Conservation (phyloP, 2,888 invertebrate species). For the Chrysina gloriosa region DNA sequence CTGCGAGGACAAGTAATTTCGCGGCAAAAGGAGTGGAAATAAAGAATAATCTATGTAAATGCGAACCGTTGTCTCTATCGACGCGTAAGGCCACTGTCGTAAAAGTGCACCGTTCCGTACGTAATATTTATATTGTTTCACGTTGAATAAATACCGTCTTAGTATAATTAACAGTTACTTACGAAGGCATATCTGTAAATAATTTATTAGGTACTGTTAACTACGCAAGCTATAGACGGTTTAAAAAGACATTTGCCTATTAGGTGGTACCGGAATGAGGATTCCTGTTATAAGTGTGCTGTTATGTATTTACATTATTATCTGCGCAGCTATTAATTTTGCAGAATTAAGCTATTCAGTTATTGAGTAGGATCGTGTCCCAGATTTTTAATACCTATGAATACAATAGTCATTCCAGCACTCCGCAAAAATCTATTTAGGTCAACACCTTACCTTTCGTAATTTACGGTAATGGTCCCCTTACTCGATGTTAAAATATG, state of each 20-base stretch:
- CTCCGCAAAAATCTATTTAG: too few species aligned
- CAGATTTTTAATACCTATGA: too few species aligned
- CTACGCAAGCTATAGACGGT: not conserved
- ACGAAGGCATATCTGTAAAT: not conserved
- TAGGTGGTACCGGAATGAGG: not conserved
- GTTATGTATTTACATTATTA: too few species aligned
- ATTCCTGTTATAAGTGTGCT: conserved; percentile 16
- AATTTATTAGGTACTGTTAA: conserved; percentile 23
- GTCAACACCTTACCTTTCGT: too few species aligned
- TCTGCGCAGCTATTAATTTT: too few species aligned
- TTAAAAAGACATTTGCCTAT: conserved; percentile 4
- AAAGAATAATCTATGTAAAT: not conserved
- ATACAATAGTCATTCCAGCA: too few species aligned
- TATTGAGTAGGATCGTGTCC: too few species aligned
- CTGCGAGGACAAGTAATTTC: not conserved
- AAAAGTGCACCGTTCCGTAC: not conserved
- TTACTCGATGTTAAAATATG: too few species aligned
- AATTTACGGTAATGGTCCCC: too few species aligned
- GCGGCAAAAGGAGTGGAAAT: not conserved
- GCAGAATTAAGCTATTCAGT: too few species aligned
- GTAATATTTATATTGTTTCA: conserved; percentile 21
- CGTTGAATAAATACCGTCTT: conserved; percentile 2
- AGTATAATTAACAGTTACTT: conserved; percentile 22
- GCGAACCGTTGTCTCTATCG: not conserved
- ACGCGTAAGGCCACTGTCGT: not conserved